phyloP scores from a whole-genome alignment of 1,140 invertebrate species.

The Drosophila ambigua region DNA sequence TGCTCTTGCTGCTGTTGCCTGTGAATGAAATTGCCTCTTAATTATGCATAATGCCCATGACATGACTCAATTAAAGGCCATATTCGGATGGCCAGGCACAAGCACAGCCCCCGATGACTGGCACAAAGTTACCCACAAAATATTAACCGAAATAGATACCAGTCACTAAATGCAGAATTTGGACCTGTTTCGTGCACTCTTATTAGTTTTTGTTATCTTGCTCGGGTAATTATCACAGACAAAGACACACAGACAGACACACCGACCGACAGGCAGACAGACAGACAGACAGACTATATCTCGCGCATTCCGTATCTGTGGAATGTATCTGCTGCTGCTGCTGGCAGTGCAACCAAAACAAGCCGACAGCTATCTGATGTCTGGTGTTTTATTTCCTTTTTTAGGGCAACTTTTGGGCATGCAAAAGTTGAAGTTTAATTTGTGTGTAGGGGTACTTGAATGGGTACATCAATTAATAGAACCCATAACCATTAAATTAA shows the following conservation, averaged over 20 bases:
- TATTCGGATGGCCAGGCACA: slow-evolving; percentile 18
- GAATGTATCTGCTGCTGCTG: not conserved
- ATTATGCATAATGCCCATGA: slow-evolving; percentile 71
- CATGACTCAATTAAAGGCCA: slow-evolving; percentile 60
- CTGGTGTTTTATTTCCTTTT: not conserved
- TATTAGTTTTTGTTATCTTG: slow-evolving; percentile 43
- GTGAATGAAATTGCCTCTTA: slow-evolving; percentile 59
- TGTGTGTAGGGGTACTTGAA: too few species aligned
- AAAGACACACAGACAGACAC: not conserved
- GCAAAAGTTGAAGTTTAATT: too few species aligned
- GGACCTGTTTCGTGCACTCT: slow-evolving; percentile 16
- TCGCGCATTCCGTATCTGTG: slow-evolving; percentile 3
- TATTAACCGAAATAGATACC: slow-evolving; percentile 2
- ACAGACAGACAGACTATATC: too few species aligned
- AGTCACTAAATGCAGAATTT: slow-evolving; percentile 8
- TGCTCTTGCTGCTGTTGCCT: slow-evolving; percentile 2
- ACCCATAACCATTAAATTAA: too few species aligned
- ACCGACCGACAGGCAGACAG: too few species aligned
- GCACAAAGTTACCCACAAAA: not conserved
- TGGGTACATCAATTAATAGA: too few species aligned
- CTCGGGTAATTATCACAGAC: slow-evolving; percentile 38
- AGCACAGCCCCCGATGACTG: slow-evolving; percentile 11
- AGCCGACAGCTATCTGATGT: slow-evolving; percentile 16
- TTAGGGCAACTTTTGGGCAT: too few species aligned
- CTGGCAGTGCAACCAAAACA: slow-evolving; percentile 1